Base-by-base conservation (phyloP, 2,888 invertebrate genomes). In the Argyresthia goedartella region DNA sequence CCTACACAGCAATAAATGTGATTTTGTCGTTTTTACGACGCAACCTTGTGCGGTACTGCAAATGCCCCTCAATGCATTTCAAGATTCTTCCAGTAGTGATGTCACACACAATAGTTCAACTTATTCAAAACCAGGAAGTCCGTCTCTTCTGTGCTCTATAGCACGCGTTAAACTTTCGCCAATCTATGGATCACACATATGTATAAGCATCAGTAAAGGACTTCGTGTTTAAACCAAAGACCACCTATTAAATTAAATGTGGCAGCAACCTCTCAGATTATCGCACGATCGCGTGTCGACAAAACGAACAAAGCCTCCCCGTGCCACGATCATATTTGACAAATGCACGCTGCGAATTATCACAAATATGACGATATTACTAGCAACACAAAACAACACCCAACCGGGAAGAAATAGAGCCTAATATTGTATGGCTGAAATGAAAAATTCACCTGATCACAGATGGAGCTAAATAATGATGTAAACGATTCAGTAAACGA, bases 21-120 rank as follows among this genome's bases (percentile, higher is more conserved):
- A 71, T 66, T 73, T 75, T 78, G 73, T 76, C 73, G 76, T 78
- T 77, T 81, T 80, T 77, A 81, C 75, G 78, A 76, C 65, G 60
- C 59, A 64, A 67, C 63, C 68, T 68, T 65, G 64, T 64, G 66
- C 66, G n/a, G n/a, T n/a, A n/a, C 6, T 25, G 25, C 25, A 25
- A 25, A 25, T 25, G 25, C 25, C 25, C 25, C 25, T 25, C 25
- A 25, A 25, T 25, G 6, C 25, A 25, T 4, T 25, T 25, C 25
- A 25, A 25, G 25, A 25, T 25, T 25, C 25, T 25, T 25, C 25
- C 25, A 25, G 25, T 25, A 25, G 25, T 4, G 6, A 6, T 25
- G 25, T 25, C 25, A 25, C 25, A 25, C 25, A 25, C 25, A 25
- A 25, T 25, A 25, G 25, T 25, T 25, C 25, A 25, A n/a, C n/a